These are phyloP conservation scores for Phrynocephalus vlangalii DNA, from an alignment of 2,797 vertebrate genomes.

Conservation along the genomic window DNA sequence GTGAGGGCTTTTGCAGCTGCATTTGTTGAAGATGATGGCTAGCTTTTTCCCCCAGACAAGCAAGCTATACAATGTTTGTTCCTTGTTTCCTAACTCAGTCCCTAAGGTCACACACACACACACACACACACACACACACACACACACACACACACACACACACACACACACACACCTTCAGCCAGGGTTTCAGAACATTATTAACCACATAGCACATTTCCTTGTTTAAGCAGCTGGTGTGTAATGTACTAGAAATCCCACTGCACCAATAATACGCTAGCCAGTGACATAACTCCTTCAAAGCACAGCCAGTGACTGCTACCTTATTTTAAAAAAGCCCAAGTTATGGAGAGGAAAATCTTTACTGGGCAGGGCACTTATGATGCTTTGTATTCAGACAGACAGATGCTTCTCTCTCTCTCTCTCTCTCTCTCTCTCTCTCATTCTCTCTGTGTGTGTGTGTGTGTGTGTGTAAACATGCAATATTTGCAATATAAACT, in stretches of 20 bases:
- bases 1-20: conserved; percentile 24
- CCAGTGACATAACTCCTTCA: conserved; percentile 27
- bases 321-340: conserved; percentile 19
- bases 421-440: not conserved
- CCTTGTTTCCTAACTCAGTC: conserved; percentile 7
- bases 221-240: conserved; percentile 15
- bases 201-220: conserved; percentile 42
- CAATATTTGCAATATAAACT: not conserved
- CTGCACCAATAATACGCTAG: conserved; percentile 1
- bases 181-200: conserved; percentile 16
- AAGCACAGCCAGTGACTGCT: not conserved
- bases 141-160: not conserved
- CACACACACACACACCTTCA: not conserved
- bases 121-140: not conserved
- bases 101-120: conserved; percentile 7
- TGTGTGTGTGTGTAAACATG: not conserved
- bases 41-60: not conserved
- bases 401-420: not conserved
- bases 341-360: not conserved
- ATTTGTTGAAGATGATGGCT: not conserved
- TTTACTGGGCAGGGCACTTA: conserved; percentile 31
- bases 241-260: conserved; percentile 19
- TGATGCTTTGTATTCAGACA: not conserved
- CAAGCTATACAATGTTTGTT: conserved; percentile 10
- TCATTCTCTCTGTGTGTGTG: too few species aligned